phyloP scores from a whole-genome alignment of 2,797 vertebrate species.

The Lophotriccus pileatus region DNA sequence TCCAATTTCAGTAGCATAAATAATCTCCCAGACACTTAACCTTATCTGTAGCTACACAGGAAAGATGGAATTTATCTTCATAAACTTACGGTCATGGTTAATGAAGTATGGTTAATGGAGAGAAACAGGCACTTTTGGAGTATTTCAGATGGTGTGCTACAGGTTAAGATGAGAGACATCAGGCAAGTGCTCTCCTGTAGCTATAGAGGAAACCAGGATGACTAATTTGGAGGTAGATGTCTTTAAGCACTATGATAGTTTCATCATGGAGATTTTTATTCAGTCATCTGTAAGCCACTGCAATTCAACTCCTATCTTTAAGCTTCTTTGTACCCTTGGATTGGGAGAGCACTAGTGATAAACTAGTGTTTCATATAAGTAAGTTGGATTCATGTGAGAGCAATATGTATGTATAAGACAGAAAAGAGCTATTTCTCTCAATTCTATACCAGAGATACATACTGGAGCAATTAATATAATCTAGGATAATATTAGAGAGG shows the following conservation, averaged over 20 bases:
- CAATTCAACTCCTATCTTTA: background rate
- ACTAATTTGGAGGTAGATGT: background rate
- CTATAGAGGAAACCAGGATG: background rate
- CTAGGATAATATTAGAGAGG: background rate
- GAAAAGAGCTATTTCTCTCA: background rate
- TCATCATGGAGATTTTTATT: background rate
- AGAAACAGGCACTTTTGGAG: background rate
- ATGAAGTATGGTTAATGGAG: background rate
- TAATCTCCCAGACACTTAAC: background rate
- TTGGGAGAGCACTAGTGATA: background rate
- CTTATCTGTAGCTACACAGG: background rate
- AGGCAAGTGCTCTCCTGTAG: background rate
- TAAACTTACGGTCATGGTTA: background rate
- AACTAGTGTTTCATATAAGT: background rate
- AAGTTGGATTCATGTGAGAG: background rate
- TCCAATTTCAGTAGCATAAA: background rate
- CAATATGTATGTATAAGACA: background rate
- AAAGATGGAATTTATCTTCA: background rate
- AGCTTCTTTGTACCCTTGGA: background rate
- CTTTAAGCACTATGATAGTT: background rate
- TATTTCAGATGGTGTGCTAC: background rate
- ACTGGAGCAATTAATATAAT: background rate
- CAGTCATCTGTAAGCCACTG: background rate
- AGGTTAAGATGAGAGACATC: background rate
- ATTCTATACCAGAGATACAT: background rate